Conservation (phyloP, 37 sponge, comb jelly and placozoan species). For the Ianthella basta region DNA sequence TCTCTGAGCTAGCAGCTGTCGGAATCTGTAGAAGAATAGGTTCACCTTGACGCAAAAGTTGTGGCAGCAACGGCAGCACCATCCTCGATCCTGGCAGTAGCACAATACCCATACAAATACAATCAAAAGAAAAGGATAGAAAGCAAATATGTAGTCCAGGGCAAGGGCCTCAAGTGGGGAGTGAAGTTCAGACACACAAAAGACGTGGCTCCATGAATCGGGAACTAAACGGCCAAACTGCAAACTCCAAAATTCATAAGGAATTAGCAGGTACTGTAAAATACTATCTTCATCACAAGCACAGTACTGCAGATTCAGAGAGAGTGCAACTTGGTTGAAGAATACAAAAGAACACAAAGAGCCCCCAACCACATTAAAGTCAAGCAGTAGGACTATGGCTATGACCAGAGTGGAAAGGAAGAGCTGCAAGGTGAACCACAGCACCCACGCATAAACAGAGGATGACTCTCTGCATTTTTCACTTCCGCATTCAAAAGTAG, state of each 20-base stretch:
- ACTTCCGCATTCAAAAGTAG: neutral
- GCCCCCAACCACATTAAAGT: neutral
- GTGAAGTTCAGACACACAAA: too few relatives aligned
- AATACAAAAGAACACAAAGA: constrained; percentile 6
- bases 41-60: neutral
- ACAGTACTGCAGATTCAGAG: constrained; percentile 13
- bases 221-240: neutral
- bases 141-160: constrained; percentile 48
- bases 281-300: neutral
- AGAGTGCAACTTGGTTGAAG: neutral
- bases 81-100: constrained; percentile 15
- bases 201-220: constrained; percentile 26
- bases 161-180: constrained; percentile 31
- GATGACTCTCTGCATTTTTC: neutral
- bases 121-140: constrained; percentile 44
- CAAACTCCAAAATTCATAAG: neutral
- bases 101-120: neutral
- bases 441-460: neutral
- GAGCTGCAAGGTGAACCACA: neutral
- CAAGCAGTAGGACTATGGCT: neutral
- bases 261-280: neutral
- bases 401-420: constrained; percentile 6
- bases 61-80: constrained; percentile 2
- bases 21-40: neutral
- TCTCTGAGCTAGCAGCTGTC: neutral